Conservation (phyloP, 1,140 invertebrate genomes). For the Leptestheria dahalacensis region DNA sequence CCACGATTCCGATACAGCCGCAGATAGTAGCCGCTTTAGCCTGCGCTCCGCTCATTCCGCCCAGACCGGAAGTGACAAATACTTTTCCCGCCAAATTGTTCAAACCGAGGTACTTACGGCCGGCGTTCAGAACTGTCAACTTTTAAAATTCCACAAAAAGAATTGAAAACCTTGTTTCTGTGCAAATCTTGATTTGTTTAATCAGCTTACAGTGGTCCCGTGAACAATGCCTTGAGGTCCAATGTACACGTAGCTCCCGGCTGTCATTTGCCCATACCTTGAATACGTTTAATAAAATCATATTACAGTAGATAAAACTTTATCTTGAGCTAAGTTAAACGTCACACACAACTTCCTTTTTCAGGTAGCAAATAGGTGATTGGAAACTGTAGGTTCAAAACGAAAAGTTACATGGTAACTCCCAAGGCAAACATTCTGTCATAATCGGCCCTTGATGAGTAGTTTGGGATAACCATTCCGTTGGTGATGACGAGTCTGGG, state of each 20-base stretch:
- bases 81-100: conserved; percentile 40
- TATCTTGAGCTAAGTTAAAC: too few species aligned
- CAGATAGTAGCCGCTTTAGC: conserved; percentile 48
- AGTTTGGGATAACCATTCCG: conserved; percentile 55
- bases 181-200: neutral
- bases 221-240: conserved; percentile 57
- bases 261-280: conserved; percentile 39
- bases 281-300: neutral
- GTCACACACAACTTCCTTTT: neutral
- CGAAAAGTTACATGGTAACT: conserved; percentile 38
- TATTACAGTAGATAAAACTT: neutral
- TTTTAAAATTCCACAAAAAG: conserved; percentile 21
- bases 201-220: conserved; percentile 43
- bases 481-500: conserved; percentile 52
- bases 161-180: neutral
- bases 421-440: conserved; percentile 45
- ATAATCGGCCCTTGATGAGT: conserved; percentile 37
- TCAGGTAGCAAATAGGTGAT: neutral
- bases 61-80: conserved; percentile 47
- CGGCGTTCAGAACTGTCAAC: conserved; percentile 50
- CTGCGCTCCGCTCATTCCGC: conserved; percentile 53
- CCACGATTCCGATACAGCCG: conserved; percentile 49
- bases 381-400: neutral
- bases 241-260: conserved; percentile 53
- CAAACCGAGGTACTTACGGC: conserved; percentile 39